Conservation (phyloP, 2,797 vertebrate species). For the Liasis olivaceus region DNA sequence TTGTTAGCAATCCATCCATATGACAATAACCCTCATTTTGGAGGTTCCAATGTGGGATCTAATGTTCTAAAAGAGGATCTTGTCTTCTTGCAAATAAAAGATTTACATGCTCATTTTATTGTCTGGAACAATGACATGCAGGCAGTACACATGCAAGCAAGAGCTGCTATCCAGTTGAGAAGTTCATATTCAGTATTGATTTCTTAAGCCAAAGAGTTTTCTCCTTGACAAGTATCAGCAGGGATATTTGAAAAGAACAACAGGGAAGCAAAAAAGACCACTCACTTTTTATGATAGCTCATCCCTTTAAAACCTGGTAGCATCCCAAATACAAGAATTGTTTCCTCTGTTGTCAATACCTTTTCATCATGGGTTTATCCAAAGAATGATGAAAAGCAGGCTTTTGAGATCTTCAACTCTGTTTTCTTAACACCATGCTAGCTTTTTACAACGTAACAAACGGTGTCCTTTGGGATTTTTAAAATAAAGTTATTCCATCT, state of each 20-base stretch:
- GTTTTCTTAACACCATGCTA: conserved; percentile 8
- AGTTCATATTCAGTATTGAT: conserved; percentile 58
- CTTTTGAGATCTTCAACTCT: neutral
- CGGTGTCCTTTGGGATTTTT: neutral
- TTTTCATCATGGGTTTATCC: conserved; percentile 54
- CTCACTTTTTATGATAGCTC: neutral
- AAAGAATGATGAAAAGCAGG: neutral
- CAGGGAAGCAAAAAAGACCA: conserved; percentile 28
- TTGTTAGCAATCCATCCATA: neutral
- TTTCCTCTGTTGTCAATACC: neutral
- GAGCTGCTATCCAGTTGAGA: conserved; percentile 58
- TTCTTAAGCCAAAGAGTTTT: conserved; percentile 67
- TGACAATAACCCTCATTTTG: neutral
- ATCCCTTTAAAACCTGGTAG: neutral
- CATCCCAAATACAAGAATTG: neutral
- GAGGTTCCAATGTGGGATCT: neutral
- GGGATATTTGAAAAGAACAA: conserved; percentile 53
- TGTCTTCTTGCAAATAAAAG: neutral
- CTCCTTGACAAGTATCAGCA: conserved; percentile 37
- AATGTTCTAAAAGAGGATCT: neutral
- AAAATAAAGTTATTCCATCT: neutral
- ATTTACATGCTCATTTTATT: conserved; percentile 41
- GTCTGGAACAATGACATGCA: conserved; percentile 46
- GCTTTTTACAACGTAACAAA: neutral
- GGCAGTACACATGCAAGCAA: conserved; percentile 61